Evolutionary conservation across 2,797 vertebrate species (phyloP).

Genomic region (Tragopan temminckii): DNA sequence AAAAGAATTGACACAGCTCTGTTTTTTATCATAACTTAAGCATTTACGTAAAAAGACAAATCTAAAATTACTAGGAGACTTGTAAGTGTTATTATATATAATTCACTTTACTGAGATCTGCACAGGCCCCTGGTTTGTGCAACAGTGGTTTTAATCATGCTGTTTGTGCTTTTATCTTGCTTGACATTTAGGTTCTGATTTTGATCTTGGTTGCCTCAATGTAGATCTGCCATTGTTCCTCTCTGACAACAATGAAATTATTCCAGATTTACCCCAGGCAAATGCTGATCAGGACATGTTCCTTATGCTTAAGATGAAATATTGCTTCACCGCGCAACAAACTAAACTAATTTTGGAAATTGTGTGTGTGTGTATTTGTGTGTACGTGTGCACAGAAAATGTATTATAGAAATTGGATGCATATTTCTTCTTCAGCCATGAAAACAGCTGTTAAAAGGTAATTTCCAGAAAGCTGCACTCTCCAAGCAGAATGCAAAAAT

Average conservation of each 20-base stretch:
- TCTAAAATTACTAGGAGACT: constrained; percentile 81
- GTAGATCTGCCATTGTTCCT: constrained; percentile 31
- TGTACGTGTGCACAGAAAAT: background rate
- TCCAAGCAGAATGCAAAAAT: background rate
- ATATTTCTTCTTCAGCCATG: background rate
- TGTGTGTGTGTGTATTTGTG: too few species aligned
- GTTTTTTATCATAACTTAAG: constrained; percentile 83
- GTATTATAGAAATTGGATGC: background rate
- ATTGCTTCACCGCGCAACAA: background rate
- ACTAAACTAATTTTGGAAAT: background rate
- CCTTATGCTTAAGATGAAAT: constrained; percentile 33
- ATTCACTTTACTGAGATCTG: constrained; percentile 79
- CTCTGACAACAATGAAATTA: constrained; percentile 1
- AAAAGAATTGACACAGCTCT: constrained; percentile 81
- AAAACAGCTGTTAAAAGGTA: background rate
- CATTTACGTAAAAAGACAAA: constrained; percentile 84
- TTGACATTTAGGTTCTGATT: constrained; percentile 54
- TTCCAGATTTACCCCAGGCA: background rate
- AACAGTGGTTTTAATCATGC: constrained; percentile 69
- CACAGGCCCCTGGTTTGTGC: constrained; percentile 60
- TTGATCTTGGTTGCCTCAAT: constrained; percentile 12
- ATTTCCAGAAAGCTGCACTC: constrained; percentile 11
- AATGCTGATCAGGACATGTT: background rate
- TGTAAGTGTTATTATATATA: constrained; percentile 81
- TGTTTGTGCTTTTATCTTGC: constrained; percentile 44